Percentiles rank a stretch among this genome's conserved stretches.
phyloP scores from a whole-genome alignment of 1,140 invertebrate species.

The Heterodera schachtii region DNA sequence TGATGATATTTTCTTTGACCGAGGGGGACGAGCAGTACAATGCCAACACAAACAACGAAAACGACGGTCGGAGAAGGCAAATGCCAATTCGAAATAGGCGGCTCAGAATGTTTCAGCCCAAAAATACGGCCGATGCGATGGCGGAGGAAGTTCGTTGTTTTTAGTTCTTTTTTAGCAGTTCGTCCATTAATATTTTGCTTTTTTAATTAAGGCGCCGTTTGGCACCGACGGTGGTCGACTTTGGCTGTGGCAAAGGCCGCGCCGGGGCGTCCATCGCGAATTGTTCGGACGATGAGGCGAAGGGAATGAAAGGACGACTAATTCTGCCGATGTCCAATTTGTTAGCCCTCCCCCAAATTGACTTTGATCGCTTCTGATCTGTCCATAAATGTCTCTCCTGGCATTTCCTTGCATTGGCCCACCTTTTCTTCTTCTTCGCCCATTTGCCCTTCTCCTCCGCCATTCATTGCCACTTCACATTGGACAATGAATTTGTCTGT shows the following conservation, averaged over 20 bases:
- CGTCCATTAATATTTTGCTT: too few species aligned
- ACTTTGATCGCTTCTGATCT: not conserved
- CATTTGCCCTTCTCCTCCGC: not conserved
- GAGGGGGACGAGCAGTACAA: conserved; percentile 3
- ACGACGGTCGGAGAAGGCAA: not conserved
- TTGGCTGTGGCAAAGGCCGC: not conserved
- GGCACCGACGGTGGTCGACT: not conserved
- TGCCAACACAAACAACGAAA: too few species aligned
- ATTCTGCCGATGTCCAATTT: not conserved
- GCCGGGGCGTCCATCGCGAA: conserved; percentile 3
- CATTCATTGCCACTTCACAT: not conserved
- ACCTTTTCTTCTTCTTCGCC: not conserved
- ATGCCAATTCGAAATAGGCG: not conserved
- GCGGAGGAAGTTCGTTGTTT: not conserved
- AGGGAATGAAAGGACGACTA: not conserved
- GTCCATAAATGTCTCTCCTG: not conserved
- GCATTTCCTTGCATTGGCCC: not conserved
- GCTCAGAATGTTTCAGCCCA: not conserved
- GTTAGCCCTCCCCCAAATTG: not conserved
- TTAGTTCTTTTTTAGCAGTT: too few species aligned
- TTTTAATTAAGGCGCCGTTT: not conserved
- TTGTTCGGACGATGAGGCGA: not conserved
- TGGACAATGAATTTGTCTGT: not conserved
- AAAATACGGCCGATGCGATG: not conserved
- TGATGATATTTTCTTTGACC: not conserved